Evolutionary conservation across 2,797 vertebrate genomes (phyloP).

Genomic region (Labroides dimidiatus): DNA sequence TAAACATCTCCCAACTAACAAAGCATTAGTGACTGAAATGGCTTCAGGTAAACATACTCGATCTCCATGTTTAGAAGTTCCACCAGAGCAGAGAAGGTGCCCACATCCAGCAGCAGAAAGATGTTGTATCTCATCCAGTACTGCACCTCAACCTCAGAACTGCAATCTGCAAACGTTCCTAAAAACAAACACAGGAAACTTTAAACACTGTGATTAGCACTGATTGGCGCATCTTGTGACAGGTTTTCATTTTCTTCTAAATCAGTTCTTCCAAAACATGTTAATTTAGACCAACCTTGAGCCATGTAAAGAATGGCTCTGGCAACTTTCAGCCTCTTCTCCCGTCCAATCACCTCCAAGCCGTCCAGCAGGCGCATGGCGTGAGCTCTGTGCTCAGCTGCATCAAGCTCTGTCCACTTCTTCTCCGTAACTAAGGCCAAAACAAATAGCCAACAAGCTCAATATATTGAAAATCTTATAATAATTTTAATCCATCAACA

Average conservation of each 20-base stretch:
- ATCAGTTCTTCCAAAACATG: not conserved
- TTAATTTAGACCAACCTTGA: conserved; percentile 84
- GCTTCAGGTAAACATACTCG: conserved; percentile 85
- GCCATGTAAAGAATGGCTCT: conserved; percentile 96
- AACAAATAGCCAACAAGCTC: conserved; percentile 6
- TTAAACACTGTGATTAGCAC: not conserved
- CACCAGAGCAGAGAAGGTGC: conserved; percentile 95
- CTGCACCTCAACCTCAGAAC: conserved; percentile 92
- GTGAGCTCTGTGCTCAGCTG: conserved; percentile 91
- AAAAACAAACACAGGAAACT: conserved; percentile 15
- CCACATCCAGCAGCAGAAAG: conserved; percentile 94
- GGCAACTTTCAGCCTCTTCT: conserved; percentile 92
- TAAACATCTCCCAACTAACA: not conserved
- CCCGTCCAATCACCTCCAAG: conserved; percentile 93
- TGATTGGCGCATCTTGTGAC: not conserved
- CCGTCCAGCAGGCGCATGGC: conserved; percentile 95
- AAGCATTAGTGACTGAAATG: not conserved
- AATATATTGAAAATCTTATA: not conserved
- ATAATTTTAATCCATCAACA: not conserved
- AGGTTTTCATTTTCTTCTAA: not conserved
- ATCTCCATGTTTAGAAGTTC: conserved; percentile 99
- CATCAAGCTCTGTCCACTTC: conserved; percentile 92
- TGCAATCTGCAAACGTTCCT: conserved; percentile 95
- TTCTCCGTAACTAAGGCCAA: conserved; percentile 88
- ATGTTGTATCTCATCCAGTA: conserved; percentile 97